phyloP scores from a whole-genome alignment of 2,888 invertebrate genomes.

The Ernsta delagoae region DNA sequence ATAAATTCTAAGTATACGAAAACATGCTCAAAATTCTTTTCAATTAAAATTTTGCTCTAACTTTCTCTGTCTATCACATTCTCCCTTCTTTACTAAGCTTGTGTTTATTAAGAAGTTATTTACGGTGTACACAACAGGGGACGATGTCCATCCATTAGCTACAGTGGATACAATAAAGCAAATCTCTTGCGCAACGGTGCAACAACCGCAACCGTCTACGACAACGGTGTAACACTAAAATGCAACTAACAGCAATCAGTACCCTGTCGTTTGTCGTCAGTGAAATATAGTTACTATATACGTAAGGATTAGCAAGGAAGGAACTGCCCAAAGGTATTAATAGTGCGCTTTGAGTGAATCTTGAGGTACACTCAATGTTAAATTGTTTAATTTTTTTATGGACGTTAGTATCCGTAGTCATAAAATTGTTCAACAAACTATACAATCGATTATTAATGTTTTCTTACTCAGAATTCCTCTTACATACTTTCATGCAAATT shows the following conservation, averaged over 20 bases:
- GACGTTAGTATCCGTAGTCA: no score
- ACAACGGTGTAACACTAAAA: conserved; percentile 24
- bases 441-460: no score
- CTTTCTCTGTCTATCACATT: background rate
- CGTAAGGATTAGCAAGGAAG: conserved; percentile 13
- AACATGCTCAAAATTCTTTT: no score
- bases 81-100: background rate
- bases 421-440: no score
- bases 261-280: conserved; percentile 27
- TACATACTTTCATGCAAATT: conserved; percentile 11
- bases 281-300: conserved; percentile 22
- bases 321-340: no score
- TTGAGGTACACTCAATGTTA: no score
- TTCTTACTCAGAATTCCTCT: background rate
- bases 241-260: conserved; percentile 5
- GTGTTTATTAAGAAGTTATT: background rate
- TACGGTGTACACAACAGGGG: background rate
- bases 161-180: background rate
- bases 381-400: no score
- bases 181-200: conserved; percentile 14
- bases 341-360: no score
- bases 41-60: no score
- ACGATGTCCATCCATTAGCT: background rate
- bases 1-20: no score
- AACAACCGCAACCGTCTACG: conserved; percentile 10